phyloP scores from a whole-genome alignment of 53 echinoderm and acorn worm species.

The Crossaster papposus region DNA sequence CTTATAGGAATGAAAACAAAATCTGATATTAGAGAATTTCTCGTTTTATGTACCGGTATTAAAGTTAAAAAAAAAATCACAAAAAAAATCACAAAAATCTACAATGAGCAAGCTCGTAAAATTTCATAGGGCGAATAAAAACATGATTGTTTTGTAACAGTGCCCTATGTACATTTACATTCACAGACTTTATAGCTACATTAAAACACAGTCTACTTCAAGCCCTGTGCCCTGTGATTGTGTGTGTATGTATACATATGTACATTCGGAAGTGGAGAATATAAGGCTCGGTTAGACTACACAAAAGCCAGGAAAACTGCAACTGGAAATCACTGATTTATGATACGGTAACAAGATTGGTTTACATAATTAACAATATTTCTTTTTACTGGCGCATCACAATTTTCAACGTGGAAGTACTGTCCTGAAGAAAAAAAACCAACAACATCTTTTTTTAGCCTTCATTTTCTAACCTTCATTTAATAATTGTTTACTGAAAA shows the following conservation, averaged over 20 bases:
- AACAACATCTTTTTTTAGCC: neutral
- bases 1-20: too few relatives aligned
- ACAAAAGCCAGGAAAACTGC: neutral
- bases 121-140: neutral
- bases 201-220: neutral
- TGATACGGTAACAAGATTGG: neutral
- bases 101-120: neutral
- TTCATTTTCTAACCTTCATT: neutral
- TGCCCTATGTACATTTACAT: neutral
- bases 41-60: too few relatives aligned
- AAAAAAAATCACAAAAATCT: neutral
- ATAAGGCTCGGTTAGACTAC: neutral
- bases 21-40: too few relatives aligned
- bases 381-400: neutral
- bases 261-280: neutral
- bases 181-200: neutral
- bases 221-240: neutral
- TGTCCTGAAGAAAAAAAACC: neutral
- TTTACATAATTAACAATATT: neutral
- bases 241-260: too few relatives aligned
- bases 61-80: too few relatives aligned
- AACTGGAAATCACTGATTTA: neutral
- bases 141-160: neutral
- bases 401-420: neutral
- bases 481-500: neutral